Evolutionary conservation across 2,113 vertebrate species (phyloP).

Genomic region (Phrynosoma blainvillii): DNA sequence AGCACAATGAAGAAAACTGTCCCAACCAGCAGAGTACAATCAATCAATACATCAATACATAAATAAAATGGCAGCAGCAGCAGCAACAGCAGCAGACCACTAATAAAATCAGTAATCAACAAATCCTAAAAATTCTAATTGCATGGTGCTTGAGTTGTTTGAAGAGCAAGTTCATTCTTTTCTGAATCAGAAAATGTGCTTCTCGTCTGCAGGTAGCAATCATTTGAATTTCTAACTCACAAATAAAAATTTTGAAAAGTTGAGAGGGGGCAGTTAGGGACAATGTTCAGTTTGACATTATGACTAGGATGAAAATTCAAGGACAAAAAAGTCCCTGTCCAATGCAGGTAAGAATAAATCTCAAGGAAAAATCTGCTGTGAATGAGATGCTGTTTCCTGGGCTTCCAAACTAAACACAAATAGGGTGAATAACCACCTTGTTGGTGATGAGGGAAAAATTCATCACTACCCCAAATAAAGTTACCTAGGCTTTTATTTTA

Average conservation of each 20-base stretch:
- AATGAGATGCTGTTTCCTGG: background rate
- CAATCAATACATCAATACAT: no score
- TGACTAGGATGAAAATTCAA: background rate
- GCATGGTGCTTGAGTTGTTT: background rate
- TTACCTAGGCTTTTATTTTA: background rate
- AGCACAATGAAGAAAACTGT: no score
- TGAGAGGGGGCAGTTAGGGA: background rate
- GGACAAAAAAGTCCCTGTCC: background rate
- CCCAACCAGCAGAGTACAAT: no score
- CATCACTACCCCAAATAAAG: conserved; percentile 19
- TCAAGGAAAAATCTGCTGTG: background rate
- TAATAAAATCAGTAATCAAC: background rate
- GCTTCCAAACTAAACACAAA: background rate
- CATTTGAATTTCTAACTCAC: background rate
- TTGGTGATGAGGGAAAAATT: background rate
- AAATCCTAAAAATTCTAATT: background rate
- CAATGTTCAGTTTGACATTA: background rate
- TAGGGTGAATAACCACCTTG: background rate
- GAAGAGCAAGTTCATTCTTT: background rate
- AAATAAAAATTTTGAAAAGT: fast-evolving
- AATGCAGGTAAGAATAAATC: conserved; percentile 9
- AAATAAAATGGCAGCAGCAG: background rate
- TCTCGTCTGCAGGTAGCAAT: background rate
- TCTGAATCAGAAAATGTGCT: background rate
- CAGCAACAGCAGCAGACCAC: background rate